Conservation (phyloP, 2,888 invertebrate species). For the Athrips mouffetella region DNA sequence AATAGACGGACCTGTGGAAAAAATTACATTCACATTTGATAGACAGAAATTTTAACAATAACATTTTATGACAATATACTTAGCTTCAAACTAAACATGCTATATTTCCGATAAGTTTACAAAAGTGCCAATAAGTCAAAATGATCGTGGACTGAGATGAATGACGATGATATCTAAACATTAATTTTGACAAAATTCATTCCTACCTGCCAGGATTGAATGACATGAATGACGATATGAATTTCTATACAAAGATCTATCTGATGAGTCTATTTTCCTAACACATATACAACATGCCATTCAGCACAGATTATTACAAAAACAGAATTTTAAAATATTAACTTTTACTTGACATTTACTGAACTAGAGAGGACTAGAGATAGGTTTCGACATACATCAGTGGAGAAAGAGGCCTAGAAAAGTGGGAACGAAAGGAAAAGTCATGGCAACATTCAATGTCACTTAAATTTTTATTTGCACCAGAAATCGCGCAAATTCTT, state of each 20-base stretch:
- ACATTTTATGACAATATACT: slow-evolving; percentile 4
- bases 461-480: neutral
- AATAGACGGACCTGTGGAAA: slow-evolving; percentile 1
- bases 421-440: slow-evolving; percentile 47
- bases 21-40: neutral
- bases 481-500: neutral
- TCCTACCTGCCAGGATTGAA: slow-evolving; percentile 23
- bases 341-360: slow-evolving; percentile 31
- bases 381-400: slow-evolving; percentile 44
- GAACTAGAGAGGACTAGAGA: slow-evolving; percentile 27
- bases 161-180: slow-evolving; percentile 33
- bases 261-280: slow-evolving; percentile 32
- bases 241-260: slow-evolving; percentile 10
- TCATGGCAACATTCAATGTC: neutral
- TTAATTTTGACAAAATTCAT: slow-evolving; percentile 23
- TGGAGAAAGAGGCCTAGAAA: slow-evolving; percentile 53
- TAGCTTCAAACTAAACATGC: slow-evolving; percentile 50
- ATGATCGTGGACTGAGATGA: slow-evolving; percentile 36
- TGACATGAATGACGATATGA: slow-evolving; percentile 20
- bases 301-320: slow-evolving; percentile 33
- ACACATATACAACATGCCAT: slow-evolving; percentile 71
- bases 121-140: slow-evolving; percentile 50
- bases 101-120: slow-evolving; percentile 36
- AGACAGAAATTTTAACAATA: neutral
- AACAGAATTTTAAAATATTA: slow-evolving; percentile 27